phyloP scores from a whole-genome alignment of 2,797 vertebrate species.

The Eulemur coronatus region DNA sequence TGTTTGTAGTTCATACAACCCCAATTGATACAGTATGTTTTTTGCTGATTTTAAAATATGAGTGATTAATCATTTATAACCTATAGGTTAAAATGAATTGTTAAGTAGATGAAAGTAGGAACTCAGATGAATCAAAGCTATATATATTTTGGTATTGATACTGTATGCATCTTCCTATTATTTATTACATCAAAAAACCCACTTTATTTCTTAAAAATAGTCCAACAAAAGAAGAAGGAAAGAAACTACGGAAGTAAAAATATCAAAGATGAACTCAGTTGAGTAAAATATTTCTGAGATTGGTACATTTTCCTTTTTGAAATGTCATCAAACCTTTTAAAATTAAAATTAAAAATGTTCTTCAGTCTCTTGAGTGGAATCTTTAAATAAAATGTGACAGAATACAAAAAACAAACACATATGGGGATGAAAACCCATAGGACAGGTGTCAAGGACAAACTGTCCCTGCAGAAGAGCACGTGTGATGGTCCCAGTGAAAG shows the following conservation, averaged over 20 bases:
- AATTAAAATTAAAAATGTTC: background rate
- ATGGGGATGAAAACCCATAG: background rate
- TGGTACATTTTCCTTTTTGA: background rate
- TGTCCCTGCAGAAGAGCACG: background rate
- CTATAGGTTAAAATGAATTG: conserved; percentile 42
- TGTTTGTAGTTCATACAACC: background rate
- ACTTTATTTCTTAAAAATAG: conserved; percentile 10
- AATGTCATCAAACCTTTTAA: conserved; percentile 16
- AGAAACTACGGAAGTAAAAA: conserved; percentile 14
- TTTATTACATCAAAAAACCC: background rate
- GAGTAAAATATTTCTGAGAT: background rate
- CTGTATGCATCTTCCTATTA: background rate
- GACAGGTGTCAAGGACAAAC: background rate
- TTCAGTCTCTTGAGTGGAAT: background rate
- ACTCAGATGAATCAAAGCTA: background rate
- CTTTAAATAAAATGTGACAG: background rate
- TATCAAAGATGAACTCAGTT: background rate
- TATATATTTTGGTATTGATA: background rate
- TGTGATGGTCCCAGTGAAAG: background rate
- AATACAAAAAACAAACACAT: background rate
- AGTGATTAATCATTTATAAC: conserved; percentile 50
- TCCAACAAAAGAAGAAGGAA: background rate
- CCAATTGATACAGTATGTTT: background rate
- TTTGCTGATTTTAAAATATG: conserved; percentile 72
- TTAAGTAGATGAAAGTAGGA: background rate